Evolutionary conservation across 1,140 invertebrate species (phyloP).

Genomic region (Brachionus asplanchnoidis): DNA sequence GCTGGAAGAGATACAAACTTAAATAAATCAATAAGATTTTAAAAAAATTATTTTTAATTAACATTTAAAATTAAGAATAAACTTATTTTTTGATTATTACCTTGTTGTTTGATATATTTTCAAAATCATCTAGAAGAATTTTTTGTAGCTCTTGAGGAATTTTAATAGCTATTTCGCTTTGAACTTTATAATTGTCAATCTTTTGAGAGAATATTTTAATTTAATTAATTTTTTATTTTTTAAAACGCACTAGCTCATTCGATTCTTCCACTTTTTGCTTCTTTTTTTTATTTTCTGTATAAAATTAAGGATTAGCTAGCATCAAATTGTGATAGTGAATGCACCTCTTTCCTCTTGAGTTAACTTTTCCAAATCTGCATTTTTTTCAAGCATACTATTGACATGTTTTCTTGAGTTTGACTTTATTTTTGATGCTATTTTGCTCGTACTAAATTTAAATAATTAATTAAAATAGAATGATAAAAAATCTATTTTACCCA

Average conservation of each 20-base stretch:
- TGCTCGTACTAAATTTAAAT: slow-evolving; percentile 4
- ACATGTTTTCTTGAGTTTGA: slow-evolving; percentile 18
- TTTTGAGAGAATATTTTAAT: background rate
- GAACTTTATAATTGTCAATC: slow-evolving; percentile 14
- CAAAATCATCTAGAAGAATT: slow-evolving; percentile 9
- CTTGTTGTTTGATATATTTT: background rate
- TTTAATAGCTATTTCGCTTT: slow-evolving; percentile 17
- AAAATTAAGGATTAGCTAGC: background rate
- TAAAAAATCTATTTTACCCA: background rate
- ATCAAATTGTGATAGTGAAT: background rate
- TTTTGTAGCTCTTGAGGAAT: slow-evolving; percentile 14
- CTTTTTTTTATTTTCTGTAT: background rate
- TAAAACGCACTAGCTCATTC: background rate
- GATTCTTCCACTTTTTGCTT: slow-evolving; percentile 28
- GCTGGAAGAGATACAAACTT: slow-evolving; percentile 8
- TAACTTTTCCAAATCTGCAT: background rate
- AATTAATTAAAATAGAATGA: background rate
- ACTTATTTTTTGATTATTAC: background rate
- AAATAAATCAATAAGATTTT: background rate
- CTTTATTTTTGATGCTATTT: slow-evolving; percentile 37
- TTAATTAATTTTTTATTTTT: background rate
- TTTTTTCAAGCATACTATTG: slow-evolving; percentile 16
- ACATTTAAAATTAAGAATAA: background rate
- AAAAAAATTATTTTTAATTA: background rate
- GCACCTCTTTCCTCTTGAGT: background rate